These are phyloP conservation scores for Halichoerus grypus DNA, from an alignment of 2,113 vertebrate species.

Conservation along the genomic window DNA sequence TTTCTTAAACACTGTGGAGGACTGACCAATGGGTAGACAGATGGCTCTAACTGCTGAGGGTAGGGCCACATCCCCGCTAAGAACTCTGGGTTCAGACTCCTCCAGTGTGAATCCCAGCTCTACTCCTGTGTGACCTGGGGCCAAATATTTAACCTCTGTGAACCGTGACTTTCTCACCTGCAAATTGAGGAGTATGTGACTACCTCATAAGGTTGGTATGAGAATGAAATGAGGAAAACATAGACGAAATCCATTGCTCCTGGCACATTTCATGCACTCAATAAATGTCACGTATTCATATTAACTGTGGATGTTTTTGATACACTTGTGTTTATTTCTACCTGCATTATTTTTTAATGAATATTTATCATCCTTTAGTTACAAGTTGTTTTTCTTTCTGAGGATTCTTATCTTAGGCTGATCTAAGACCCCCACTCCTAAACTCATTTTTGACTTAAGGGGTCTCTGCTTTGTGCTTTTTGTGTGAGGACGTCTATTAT, in stretches of 20 bases:
- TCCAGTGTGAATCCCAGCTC: neutral
- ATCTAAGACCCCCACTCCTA: neutral
- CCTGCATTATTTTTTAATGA: neutral
- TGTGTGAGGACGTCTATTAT: neutral
- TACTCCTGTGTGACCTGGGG: neutral
- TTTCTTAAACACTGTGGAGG: neutral
- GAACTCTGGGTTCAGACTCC: neutral
- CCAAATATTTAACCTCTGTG: neutral
- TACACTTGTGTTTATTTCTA: neutral
- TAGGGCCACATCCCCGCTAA: neutral
- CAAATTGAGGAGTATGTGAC: neutral
- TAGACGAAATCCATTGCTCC: neutral
- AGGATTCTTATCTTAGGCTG: neutral
- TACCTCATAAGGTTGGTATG: neutral
- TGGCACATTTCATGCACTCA: neutral
- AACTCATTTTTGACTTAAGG: neutral
- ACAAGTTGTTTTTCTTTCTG: conserved; percentile 35
- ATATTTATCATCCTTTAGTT: neutral
- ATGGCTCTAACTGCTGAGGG: neutral
- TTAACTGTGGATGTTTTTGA: neutral
- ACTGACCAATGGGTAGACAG: too few species aligned
- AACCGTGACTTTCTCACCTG: neutral
- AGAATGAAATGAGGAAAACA: neutral
- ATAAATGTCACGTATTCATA: neutral
- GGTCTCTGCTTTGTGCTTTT: conserved; percentile 15